Base-by-base conservation (phyloP, 1,140 invertebrate genomes). In the Schlechtendalia chinensis region DNA sequence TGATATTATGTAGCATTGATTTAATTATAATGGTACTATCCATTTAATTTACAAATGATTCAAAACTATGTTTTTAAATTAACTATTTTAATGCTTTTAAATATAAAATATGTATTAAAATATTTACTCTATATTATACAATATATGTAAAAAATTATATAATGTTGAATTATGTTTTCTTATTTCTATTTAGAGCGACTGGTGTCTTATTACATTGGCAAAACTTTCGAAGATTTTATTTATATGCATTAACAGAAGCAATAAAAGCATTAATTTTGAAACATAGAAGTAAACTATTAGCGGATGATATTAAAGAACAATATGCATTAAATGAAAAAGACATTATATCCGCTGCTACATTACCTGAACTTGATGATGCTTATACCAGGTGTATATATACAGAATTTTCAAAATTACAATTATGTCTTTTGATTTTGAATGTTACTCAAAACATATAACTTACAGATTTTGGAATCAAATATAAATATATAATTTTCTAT, bases 241-340 rank as follows among this genome's bases (percentile, higher is more conserved):
- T 96, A n/a, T 96, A 94, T 84, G 90, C 94, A 54, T 96, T 97
- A 92, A 96, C 95, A 1, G 93, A 95, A 85, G 95, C 95, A 84
- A 91, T 96, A 83, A 94, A 94, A 81, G 91, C 90, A 83, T 91
- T 96, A 56, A 92, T 97, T 81, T 88, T 93, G 1, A 88, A 90
- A 50, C 93, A 96, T 86, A 91, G 93, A 82, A 88, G 91, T 82
- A 89, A 91, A 56, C 86, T 96, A 63, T 87, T 97, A 16, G 90
- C 89, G 22, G 91, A 92, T 17, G 92, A 96, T 61, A 88, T 93
- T 8, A 93, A 92, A 85, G 87, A 87, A 59, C 89, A 88, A 63
- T 89, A 89, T 83, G 87, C 88, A 77, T 87, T 96, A 45, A 92
- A 92, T 82, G 92, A 94, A 85, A 89, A 91, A 24, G 91, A 92